Base-by-base conservation (phyloP, 2,113 vertebrate species). In the Nyctibius bracteatus region DNA sequence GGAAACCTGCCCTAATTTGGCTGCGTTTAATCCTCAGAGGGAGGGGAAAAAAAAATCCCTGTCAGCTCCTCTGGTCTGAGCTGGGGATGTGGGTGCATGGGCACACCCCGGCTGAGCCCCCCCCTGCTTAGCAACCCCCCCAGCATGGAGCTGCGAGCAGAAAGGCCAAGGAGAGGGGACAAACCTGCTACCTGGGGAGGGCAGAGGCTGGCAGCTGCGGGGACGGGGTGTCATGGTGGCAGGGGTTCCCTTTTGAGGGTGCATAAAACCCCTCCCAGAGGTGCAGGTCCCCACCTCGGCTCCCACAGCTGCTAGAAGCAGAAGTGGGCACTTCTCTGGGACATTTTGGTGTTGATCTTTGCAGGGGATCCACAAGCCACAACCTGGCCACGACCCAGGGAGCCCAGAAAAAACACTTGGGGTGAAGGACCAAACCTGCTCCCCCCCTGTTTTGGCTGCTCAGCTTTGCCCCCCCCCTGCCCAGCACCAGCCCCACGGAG, bases 141-240 rank as follows among this genome's bases (percentile, higher is more conserved):
- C 58, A 31, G 58, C 8, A 0, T 2, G 22, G 81, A 65, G 68
- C 33, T n/a, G 3, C 1, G 10, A 11, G 43, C 51, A 52, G 39
- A 47, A 66, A 43, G 63, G 59, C 10, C 9, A 10, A 55, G 35
- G 37, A 33, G 28, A 16, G 14, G 27, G 43, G 28, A 72, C 66
- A 37, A 41, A 63, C 5, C 10, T 71, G 46, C 10, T 62, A 58
- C 35, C 15, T 10, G 25, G 43, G 0, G 2, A 46, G 51, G 65
- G 47, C 67, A 67, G 55, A 8, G 27, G n/a, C 20, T 21, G 70
- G 39, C n/a, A 21, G 71, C 55, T n/a, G 49, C 54, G 12, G 35
- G 63, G 65, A 46, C 1, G 3, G 10, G 19, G 39, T 20, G 33
- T 24, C 1, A 2, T 0, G 1, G 43, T 11, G 19, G 6, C 47